A percentile compares a stretch with the other conserved stretches of the same genome.
These are phyloP conservation scores for Sphyrna mokarran DNA, from an alignment of 2,113 vertebrate species.

Conservation along the genomic window DNA sequence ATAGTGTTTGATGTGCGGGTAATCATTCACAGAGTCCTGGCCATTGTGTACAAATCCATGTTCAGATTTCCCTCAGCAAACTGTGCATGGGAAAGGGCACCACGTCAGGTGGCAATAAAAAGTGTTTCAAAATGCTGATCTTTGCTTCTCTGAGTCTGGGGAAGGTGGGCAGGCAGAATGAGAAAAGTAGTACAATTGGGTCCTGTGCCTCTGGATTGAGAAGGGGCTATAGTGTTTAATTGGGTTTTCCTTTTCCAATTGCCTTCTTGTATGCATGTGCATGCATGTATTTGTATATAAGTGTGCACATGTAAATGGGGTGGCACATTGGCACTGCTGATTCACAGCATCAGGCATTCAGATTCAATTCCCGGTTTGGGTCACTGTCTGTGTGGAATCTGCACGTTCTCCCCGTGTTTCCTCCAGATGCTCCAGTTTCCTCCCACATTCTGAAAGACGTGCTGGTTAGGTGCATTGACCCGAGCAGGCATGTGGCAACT, in stretches of 20 bases:
- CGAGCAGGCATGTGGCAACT: too few species aligned
- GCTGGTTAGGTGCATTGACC: too few species aligned
- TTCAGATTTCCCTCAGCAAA: neutral
- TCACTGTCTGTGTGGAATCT: too few species aligned
- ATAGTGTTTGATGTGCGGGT: too few species aligned
- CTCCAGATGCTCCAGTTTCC: too few species aligned
- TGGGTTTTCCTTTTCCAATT: neutral
- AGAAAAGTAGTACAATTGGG: neutral
- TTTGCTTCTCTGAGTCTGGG: neutral
- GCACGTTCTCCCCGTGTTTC: too few species aligned
- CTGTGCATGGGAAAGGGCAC: neutral
- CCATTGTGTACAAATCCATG: neutral
- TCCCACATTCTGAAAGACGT: too few species aligned
- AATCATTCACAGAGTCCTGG: neutral
- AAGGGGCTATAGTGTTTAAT: neutral
- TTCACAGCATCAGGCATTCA: too few species aligned
- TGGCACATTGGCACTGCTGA: neutral
- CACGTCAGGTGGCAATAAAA: neutral
- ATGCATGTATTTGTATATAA: neutral
- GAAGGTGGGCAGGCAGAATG: neutral
- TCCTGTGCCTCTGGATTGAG: neutral
- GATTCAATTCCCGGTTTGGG: too few species aligned
- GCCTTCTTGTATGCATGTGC: neutral
- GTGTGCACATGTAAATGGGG: neutral
- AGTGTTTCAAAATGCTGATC: neutral